Evolutionary conservation across 2,113 vertebrate species (phyloP), one percentile per base, ranked within the genome.

Genomic region (Dasyornis broadbenti): DNA sequence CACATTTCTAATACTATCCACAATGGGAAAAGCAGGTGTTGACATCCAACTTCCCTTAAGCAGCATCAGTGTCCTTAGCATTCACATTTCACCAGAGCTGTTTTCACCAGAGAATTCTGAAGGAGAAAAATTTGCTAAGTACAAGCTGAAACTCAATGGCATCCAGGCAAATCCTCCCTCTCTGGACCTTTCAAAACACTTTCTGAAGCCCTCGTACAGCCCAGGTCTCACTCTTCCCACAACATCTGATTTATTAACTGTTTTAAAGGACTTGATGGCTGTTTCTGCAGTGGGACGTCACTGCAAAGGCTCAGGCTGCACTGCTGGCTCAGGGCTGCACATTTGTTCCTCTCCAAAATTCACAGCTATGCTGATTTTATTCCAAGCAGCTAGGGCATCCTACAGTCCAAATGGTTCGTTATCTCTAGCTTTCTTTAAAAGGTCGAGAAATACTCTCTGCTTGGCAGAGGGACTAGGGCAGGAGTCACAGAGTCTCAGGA

Each of bases 391-490:
- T 28, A 37, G 95, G 92, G 92, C 94, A 96, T 90, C 92, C 73
- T 53, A 3, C 28, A 1, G 68, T 63, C 94, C 86, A 92, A 93
- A 73, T 8, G 71, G 71, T 83, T 96, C 90, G 86, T 95, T 94
- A 85, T 94, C 87, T 96, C 78, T 20, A 37, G 77, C 94, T 96
- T 86, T 69, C 87, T 97, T 90, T 91, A 92, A 90, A 97, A 97
- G 94, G 94, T 95, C 93, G 96, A 93, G 82, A 95, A 96, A 96
- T 26, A 39, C 85, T 93, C 64, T 40, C 52, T 45, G 60, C 82
- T 90, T 96, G 94, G 93, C 90, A 94, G 68, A 80, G 44, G 60
- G 85, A 88, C 52, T 7, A 30, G 63, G 3, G 61, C 65, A 92
- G 87, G 93, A 96, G 95, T 73, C n/a, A 0, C 0, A 0, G 71